Conservation (phyloP, 2,113 vertebrate genomes). For the Corythornis vintsioides region DNA sequence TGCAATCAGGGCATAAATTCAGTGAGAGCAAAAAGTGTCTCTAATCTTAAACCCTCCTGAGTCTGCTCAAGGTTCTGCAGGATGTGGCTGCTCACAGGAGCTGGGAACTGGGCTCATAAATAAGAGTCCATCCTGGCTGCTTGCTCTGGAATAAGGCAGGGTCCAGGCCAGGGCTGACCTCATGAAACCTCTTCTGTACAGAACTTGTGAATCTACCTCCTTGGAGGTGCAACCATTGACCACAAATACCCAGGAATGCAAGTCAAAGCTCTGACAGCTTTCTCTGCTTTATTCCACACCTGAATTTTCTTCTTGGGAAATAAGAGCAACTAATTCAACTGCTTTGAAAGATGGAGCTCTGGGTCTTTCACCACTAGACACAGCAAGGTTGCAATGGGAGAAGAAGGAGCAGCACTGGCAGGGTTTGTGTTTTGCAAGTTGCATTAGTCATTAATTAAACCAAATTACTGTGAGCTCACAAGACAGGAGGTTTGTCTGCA, state of each 20-base stretch:
- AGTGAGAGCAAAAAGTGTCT: background rate
- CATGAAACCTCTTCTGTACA: background rate
- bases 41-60: background rate
- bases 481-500: background rate
- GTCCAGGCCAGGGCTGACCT: too few relatives aligned
- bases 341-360: background rate
- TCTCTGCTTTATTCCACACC: background rate
- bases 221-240: background rate
- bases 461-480: background rate
- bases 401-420: background rate
- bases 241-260: background rate
- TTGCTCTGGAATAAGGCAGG: background rate
- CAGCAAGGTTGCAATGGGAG: background rate
- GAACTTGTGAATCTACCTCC: background rate
- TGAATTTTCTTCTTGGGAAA: background rate
- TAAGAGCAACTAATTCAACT: background rate
- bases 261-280: background rate
- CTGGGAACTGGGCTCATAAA: background rate
- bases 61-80: background rate
- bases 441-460: background rate
- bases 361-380: background rate
- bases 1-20: background rate
- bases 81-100: background rate
- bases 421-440: background rate
- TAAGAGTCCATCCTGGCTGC: background rate